Base-by-base conservation (phyloP, 1,140 invertebrate species). In the Cydia fagiglandana region DNA sequence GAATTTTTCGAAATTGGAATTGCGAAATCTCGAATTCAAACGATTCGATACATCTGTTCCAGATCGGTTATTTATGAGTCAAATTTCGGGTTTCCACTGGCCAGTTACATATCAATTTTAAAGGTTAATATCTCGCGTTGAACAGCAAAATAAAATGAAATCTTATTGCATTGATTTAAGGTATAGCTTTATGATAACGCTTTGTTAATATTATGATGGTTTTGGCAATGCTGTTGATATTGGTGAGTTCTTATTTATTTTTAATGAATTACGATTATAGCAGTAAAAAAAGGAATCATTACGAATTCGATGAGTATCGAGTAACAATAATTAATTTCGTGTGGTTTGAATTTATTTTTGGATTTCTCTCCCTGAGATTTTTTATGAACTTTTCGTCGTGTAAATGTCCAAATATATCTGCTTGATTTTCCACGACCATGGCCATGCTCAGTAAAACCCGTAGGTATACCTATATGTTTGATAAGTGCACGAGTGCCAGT, bases 31-130 rank as follows among this genome's bases (percentile, higher is more conserved):
- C 17, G 56, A 9, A 24, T 61, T 61, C 56, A 61, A 61, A 61
- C 56, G 56, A 73, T 73, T 45, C 74, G 74, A 75, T 78, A 78
- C 77, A 78, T 78, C 74, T 78, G 77, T 73, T 73, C 74, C 50
- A 74, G 74, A 75, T 73, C 61, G 56, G 64, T 78, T 73, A 78
- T 78, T 78, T 78, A 78, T 30, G 77, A 75, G 20, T 56, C 66
- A 15, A 75, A 77, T 75, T 77, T 74, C 66, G 77, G 64, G n/a
- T 17, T 61, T 38, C 50, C 74, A 61, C 56, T 61, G 56, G 56
- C 56, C 56, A 24, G 56, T 61, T 28, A 24, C 45, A 73, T 34
- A 74, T 76, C 17, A 24, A 20, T 61, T 61, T 61, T 61, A 20
- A 61, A 61, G 2, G 17, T 61, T 61, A 15, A 9, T 61, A 61